Percentiles rank a stretch among this genome's conserved stretches.
phyloP scores from a whole-genome alignment of 1,140 invertebrate genomes.

The Caenorhabditis latens region DNA sequence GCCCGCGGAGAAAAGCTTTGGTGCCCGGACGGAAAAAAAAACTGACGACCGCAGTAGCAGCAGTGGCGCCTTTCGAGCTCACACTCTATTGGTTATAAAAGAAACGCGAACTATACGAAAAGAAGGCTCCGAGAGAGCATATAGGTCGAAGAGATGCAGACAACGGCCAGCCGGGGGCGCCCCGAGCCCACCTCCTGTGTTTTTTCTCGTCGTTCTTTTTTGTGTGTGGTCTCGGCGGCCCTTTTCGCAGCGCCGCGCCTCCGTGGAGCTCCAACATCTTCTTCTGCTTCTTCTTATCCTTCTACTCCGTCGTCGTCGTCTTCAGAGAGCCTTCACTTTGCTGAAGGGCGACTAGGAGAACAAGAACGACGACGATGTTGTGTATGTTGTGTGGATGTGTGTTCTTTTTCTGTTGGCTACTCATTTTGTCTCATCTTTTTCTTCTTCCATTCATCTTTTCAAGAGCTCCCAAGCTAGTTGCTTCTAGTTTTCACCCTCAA shows the following conservation, averaged over 20 bases:
- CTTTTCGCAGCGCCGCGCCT: conserved; percentile 10
- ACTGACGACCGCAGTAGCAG: conserved; percentile 47
- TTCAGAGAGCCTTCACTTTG: conserved; percentile 11
- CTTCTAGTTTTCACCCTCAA: too few relatives aligned
- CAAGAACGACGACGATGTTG: conserved; percentile 31
- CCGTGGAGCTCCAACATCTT: conserved; percentile 26
- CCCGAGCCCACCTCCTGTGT: conserved; percentile 52
- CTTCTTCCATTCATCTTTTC: not conserved
- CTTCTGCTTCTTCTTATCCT: conserved; percentile 13
- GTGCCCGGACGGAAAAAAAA: conserved; percentile 47
- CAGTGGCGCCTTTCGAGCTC: not conserved
- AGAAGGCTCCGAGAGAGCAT: conserved; percentile 30
- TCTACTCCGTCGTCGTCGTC: not conserved
- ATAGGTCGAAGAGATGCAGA: conserved; percentile 26
- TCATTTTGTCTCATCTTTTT: not conserved
- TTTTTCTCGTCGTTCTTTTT: conserved; percentile 56
- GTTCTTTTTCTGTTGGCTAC: not conserved
- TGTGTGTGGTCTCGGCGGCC: conserved; percentile 49
- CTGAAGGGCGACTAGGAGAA: conserved; percentile 29
- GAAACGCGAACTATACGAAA: conserved; percentile 55
- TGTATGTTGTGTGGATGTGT: conserved; percentile 31
- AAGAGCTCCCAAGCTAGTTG: too few relatives aligned
- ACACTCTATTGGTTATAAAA: conserved; percentile 55
- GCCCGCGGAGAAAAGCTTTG: conserved; percentile 44
- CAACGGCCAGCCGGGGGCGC: conserved; percentile 51